Evolutionary conservation across 2,113 vertebrate species (phyloP).

Genomic region (Grus americana): DNA sequence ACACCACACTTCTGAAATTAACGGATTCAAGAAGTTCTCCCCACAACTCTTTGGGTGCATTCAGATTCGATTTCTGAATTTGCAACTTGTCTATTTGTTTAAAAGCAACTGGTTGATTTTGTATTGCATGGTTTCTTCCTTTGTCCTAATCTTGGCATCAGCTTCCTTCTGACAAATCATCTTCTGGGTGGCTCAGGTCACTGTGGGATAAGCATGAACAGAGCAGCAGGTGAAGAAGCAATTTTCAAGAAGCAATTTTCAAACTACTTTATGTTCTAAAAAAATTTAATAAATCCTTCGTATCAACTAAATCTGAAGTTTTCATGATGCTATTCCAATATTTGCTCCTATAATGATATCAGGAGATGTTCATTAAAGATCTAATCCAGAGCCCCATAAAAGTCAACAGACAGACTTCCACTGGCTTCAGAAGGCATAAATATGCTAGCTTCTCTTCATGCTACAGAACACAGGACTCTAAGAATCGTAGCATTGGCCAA

Average conservation of each 20-base stretch:
- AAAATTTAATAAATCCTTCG: constrained; percentile 31
- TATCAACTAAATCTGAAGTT: constrained; percentile 31
- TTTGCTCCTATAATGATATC: constrained; percentile 60
- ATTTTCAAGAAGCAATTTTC: constrained; percentile 38
- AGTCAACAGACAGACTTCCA: constrained; percentile 39
- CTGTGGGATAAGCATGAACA: neutral
- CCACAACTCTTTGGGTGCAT: neutral
- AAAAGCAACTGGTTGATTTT: neutral
- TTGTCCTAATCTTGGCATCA: neutral
- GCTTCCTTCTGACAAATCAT: neutral
- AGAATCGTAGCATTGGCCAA: neutral
- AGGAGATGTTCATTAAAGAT: constrained; percentile 63
- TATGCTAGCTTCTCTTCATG: neutral
- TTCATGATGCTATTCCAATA: constrained; percentile 57
- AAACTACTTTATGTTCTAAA: constrained; percentile 27
- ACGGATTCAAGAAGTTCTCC: neutral
- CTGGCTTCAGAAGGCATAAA: neutral
- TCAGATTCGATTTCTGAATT: neutral
- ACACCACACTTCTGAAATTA: neutral
- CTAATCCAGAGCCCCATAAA: constrained; percentile 47
- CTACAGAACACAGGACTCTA: neutral
- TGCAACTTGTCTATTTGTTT: neutral
- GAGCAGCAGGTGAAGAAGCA: constrained; percentile 49
- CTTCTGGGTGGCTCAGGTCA: constrained; percentile 27
- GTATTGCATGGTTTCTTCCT: neutral